A percentile compares a stretch with the other conserved stretches of the same genome.
Conservation (phyloP, 2,113 vertebrate species). For the Lepus europaeus region DNA sequence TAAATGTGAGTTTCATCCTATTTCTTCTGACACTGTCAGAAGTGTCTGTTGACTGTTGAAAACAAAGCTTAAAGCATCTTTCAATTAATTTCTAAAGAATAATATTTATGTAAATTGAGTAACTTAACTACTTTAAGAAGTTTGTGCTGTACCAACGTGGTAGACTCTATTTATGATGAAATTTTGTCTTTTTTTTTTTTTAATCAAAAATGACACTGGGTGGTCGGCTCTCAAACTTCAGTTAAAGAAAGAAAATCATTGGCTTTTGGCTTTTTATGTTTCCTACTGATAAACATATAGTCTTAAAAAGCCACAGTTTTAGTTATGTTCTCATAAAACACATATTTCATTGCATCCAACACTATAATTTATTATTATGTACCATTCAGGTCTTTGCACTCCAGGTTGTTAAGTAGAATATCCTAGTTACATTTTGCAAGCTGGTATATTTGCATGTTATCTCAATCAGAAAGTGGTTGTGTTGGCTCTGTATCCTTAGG, state of each 20-base stretch:
- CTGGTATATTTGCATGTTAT: background rate
- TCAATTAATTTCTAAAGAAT: slow-evolving; percentile 4
- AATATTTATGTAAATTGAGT: background rate
- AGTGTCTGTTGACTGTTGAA: background rate
- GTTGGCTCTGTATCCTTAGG: background rate
- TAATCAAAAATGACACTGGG: background rate
- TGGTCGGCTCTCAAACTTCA: background rate
- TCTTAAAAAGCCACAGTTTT: slow-evolving; percentile 9
- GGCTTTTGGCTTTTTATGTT: background rate
- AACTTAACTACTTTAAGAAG: background rate
- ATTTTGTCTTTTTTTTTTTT: too few species aligned
- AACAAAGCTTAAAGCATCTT: background rate
- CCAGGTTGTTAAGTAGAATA: background rate
- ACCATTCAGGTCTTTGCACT: background rate
- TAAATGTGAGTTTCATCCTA: background rate
- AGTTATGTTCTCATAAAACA: background rate
- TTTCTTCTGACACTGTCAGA: background rate
- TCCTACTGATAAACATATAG: background rate
- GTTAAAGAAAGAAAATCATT: slow-evolving; percentile 27
- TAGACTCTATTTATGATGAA: background rate
- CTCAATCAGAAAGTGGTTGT: background rate
- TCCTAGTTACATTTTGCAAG: background rate
- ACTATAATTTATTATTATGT: background rate
- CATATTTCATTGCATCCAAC: background rate
- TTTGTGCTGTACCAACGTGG: background rate